Base-by-base conservation (phyloP, 2,888 invertebrate species). In the Laspeyria flexula region DNA sequence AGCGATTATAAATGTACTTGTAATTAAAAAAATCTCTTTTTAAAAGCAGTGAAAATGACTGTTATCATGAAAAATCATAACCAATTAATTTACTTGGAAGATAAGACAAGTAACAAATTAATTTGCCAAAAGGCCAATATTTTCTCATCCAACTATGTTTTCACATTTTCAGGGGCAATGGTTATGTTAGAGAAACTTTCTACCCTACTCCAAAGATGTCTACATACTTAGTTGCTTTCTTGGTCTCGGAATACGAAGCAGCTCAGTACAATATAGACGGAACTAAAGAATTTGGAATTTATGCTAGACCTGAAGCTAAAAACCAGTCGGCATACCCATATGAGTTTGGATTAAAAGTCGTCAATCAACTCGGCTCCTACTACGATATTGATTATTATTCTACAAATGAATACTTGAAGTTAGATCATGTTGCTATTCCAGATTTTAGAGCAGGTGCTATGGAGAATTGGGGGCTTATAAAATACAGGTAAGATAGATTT, bases 381-480 rank as follows among this genome's bases (percentile, higher is more conserved):
- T 95, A 95, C 43, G 91, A 79, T 0, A 75, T 93, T n/a, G 71
- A 89, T 6, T 95, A 94, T 65, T 93, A 93, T 51, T 73, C 77
- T 0, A 82, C 88, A 3, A 76, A 94, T 55, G 93, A 92, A 0
- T 88, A 96, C 50, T 90, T 95, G 3, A 97, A 97, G 79, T 93
- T 97, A 82, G 96, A 97, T 75, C 95, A 97, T 75, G 95, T 97
- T n/a, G 97, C 97, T 1, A 93, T 98, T 52, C 95, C 97, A 0
- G 96, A 97, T 78, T 97, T 97, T 79, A 93, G 94, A 38, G 95
- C 96, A 58, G 96, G 96, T 34, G 97, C 97, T 43, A 97, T 98
- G 97, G 97, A 97, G 79, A 98, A 98, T 79, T 98, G 97, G 97
- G 98, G 97, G 5, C 89, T 98, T 16, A 93, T 97, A 5, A 97